Conservation (phyloP, 1,140 invertebrate species). For the Drosophila lini region DNA sequence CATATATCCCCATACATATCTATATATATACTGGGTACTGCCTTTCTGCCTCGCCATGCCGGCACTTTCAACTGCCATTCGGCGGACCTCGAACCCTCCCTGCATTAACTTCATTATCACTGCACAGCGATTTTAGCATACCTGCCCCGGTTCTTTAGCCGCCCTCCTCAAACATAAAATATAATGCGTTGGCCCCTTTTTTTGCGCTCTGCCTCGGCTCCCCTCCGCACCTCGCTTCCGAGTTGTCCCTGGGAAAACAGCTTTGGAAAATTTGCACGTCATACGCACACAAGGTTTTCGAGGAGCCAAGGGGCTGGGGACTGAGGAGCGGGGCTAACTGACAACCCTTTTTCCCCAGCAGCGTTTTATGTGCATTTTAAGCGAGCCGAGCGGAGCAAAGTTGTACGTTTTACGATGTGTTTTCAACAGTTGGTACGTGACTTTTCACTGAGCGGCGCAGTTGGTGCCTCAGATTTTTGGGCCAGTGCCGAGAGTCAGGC, state of each 20-base stretch:
- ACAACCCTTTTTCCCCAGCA: slow-evolving; percentile 59
- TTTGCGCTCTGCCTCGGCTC: slow-evolving; percentile 9
- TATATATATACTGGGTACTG: background rate
- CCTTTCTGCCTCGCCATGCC: slow-evolving; percentile 6
- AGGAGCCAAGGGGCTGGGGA: background rate
- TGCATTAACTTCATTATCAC: slow-evolving; percentile 79
- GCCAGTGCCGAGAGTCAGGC: background rate
- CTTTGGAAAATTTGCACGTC: slow-evolving; percentile 78
- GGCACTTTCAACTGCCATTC: slow-evolving; percentile 38
- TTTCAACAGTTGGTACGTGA: slow-evolving; percentile 79
- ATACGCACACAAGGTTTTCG: slow-evolving; percentile 71
- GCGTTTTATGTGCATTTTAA: slow-evolving; percentile 61
- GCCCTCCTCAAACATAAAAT: slow-evolving; percentile 63
- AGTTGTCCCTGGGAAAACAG: slow-evolving; percentile 52
- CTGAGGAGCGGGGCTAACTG: slow-evolving; percentile 20
- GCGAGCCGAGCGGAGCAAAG: slow-evolving; percentile 59
- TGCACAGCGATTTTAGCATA: slow-evolving; percentile 62
- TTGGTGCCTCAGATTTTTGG: slow-evolving; percentile 61
- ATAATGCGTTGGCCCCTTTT: slow-evolving; percentile 57
- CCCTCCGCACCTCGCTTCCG: slow-evolving; percentile 3
- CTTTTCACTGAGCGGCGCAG: slow-evolving; percentile 70
- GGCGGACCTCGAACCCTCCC: slow-evolving; percentile 20
- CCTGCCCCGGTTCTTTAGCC: slow-evolving; percentile 30
- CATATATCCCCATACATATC: background rate
- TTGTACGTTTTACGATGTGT: slow-evolving; percentile 76